These are phyloP conservation scores for Delichon dasypus DNA, from an alignment of 2,797 vertebrate species.

Conservation along the genomic window DNA sequence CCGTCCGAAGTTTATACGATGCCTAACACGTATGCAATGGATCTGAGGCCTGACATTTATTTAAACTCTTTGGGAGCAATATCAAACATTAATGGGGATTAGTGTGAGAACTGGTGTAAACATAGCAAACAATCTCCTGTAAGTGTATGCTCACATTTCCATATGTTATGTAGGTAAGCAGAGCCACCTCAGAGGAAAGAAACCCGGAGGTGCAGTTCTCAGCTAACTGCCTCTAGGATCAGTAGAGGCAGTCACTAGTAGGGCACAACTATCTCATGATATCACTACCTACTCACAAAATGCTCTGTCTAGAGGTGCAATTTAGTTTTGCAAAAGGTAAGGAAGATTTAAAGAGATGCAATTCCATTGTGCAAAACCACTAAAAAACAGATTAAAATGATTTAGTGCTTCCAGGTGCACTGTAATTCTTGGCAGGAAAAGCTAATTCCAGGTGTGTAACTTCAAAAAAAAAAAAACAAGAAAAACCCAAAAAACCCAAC, in stretches of 20 bases:
- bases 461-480: constrained; percentile 69
- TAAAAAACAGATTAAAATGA: constrained; percentile 73
- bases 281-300: not conserved
- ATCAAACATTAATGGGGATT: constrained; percentile 83
- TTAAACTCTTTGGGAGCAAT: constrained; percentile 74
- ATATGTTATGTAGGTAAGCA: constrained; percentile 74
- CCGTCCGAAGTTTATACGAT: constrained; percentile 32
- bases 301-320: not conserved
- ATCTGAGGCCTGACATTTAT: constrained; percentile 72
- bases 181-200: constrained; percentile 69
- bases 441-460: constrained; percentile 78
- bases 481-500: no score
- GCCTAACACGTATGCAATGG: constrained; percentile 57
- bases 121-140: constrained; percentile 73
- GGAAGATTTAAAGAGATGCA: constrained; percentile 50
- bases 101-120: constrained; percentile 82
- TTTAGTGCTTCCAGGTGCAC: constrained; percentile 79
- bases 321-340: constrained; percentile 44
- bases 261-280: constrained; percentile 29
- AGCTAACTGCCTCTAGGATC: constrained; percentile 21
- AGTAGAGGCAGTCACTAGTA: constrained; percentile 26
- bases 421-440: constrained; percentile 73
- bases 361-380: constrained; percentile 61
- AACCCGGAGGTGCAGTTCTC: constrained; percentile 44
- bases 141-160: constrained; percentile 76